Evolutionary conservation across 2,888 invertebrate genomes (phyloP).

Genomic region (Macrosiphum euphorbiae): DNA sequence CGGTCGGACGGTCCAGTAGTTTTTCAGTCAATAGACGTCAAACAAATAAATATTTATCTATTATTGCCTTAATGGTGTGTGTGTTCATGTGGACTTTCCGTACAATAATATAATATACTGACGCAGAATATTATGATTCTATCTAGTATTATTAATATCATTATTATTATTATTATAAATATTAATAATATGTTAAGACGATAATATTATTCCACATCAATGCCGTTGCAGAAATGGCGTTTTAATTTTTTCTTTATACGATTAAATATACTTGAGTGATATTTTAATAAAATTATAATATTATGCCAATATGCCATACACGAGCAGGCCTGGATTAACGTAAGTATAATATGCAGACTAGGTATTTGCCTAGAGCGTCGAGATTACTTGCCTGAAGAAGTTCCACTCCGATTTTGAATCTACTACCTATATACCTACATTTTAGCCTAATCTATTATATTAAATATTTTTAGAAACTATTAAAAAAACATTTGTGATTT

Average conservation of each 20-base stretch:
- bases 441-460: too few species aligned
- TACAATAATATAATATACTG: not conserved
- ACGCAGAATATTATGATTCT: not conserved
- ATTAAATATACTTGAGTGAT: not conserved
- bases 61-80: not conserved
- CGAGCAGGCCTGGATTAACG: not conserved
- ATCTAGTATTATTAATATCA: too few species aligned
- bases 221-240: not conserved
- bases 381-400: too few species aligned
- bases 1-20: too few species aligned
- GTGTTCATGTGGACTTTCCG: not conserved
- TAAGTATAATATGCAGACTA: too few species aligned
- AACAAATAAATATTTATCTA: not conserved
- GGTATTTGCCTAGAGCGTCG: too few species aligned
- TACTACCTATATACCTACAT: too few species aligned
- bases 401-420: too few species aligned
- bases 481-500: too few species aligned
- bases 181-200: not conserved
- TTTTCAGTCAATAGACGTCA: too few species aligned
- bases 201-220: slow-evolving; percentile 24
- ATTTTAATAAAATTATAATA: not conserved
- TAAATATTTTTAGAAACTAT: too few species aligned
- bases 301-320: not conserved
- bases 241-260: not conserved
- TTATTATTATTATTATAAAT: too few species aligned